Evolutionary conservation across 2,113 vertebrate genomes (phyloP), one percentile per base, ranked within the genome.

Genomic region (Elgaria multicarinata): DNA sequence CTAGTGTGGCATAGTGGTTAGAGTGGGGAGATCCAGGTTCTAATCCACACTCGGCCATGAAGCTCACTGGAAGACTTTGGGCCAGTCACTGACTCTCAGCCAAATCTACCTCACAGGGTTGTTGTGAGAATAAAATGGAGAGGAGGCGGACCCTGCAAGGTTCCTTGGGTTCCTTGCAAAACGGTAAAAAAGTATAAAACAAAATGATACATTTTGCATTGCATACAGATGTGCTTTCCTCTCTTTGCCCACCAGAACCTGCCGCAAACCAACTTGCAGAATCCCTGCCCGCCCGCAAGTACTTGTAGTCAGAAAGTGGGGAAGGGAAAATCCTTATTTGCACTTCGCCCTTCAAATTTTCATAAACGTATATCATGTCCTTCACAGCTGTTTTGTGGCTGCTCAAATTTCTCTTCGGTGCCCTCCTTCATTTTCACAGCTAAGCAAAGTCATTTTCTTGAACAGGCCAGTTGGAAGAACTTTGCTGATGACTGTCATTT

Each of bases 361-460:
- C 28, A 69, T 36, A 53, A 71, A 69, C 24, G 13, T 71, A 75
- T 72, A 62, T 36, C 42, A 26, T 13, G 46, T 87, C 64, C 64
- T n/a, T 85, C 22, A 22, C 33, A 42, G 39, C 10, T 39, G 36
- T 5, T 44, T 31, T 26, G n/a, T 6, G 39, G 77, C 67, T 75
- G 75, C 46, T 55, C 26, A n/a, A 14, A 8, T 28, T 28, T 75
- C 18, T 55, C 84, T 33, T 33, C 9, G 22, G 10, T 22, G 20
- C 58, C 55, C 66, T 74, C 77, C 77, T 79, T 85, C 72, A 90
- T 85, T 85, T 90, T 79, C 83, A 72, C 82, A 85, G 76, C 50
- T 13, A 12, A 28, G 53, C 24, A 78, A 83, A 88, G 58, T 83
- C 69, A 75, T 74, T 86, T 75, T 82, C 66, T 86, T 26, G n/a